Evolutionary conservation across 2,888 invertebrate genomes (phyloP).

Genomic region (Cordylochernes scorpioides): DNA sequence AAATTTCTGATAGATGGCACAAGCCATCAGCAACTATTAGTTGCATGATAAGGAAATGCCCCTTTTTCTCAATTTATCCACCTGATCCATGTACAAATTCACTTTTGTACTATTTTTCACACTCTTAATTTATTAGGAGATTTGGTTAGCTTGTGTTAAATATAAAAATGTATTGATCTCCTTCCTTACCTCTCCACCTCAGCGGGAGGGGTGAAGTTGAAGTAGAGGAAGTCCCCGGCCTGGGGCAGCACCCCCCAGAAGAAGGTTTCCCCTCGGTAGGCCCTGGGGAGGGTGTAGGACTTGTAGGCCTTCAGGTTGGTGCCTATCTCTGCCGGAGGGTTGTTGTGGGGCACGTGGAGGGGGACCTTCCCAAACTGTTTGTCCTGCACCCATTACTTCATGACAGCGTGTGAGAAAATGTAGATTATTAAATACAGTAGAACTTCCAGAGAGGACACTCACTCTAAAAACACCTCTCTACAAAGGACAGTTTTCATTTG

Average conservation of each 20-base stretch:
- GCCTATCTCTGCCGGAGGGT: slow-evolving; percentile 39
- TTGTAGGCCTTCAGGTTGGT: slow-evolving; percentile 51
- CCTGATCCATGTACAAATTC: no score
- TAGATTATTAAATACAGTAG: neutral
- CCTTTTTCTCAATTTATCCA: no score
- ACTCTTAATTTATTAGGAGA: neutral
- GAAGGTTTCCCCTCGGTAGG: slow-evolving; percentile 58
- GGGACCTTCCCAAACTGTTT: slow-evolving; percentile 56
- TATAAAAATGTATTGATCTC: neutral
- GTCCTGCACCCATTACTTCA: slow-evolving; percentile 9
- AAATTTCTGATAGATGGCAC: no score
- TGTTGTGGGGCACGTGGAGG: slow-evolving; percentile 32
- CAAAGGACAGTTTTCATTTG: no score
- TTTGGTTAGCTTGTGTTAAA: neutral
- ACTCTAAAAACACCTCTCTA: no score
- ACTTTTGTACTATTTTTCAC: neutral
- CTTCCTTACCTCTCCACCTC: slow-evolving; percentile 34
- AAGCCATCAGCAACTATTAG: no score
- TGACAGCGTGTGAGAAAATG: no score
- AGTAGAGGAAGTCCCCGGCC: slow-evolving; percentile 47
- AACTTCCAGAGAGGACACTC: no score
- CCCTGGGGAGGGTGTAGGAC: slow-evolving; percentile 44
- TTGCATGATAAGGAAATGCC: no score
- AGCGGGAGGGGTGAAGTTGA: slow-evolving; percentile 47
- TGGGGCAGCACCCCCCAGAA: slow-evolving; percentile 75